phyloP scores from a whole-genome alignment of 1,140 invertebrate genomes.

The Drosophila arizonae region DNA sequence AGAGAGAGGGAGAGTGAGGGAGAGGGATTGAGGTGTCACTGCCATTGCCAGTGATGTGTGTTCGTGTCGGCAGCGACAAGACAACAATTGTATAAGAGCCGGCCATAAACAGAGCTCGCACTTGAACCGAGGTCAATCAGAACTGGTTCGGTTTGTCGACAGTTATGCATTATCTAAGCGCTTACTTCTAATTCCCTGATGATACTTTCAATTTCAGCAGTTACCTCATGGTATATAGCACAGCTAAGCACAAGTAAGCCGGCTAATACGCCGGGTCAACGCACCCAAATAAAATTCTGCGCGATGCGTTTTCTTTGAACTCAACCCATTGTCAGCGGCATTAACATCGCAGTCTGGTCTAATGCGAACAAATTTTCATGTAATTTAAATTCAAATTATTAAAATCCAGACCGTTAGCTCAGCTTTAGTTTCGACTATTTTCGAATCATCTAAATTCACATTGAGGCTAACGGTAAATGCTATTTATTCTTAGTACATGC shows the following conservation, averaged over 20 bases:
- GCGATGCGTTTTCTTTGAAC: too few relatives aligned
- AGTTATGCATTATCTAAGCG: conserved; percentile 5
- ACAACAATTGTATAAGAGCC: conserved; percentile 43
- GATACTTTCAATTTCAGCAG: conserved; percentile 31
- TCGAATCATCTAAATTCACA: too few relatives aligned
- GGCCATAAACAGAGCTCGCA: conserved; percentile 32
- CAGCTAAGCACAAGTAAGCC: neutral
- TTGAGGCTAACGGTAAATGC: too few relatives aligned
- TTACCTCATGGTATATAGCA: neutral
- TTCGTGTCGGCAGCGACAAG: conserved; percentile 29
- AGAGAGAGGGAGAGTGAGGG: conserved; percentile 1
- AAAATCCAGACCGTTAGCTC: too few relatives aligned
- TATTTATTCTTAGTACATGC: too few relatives aligned
- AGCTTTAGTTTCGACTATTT: too few relatives aligned
- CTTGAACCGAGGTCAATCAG: conserved; percentile 14
- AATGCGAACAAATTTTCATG: too few relatives aligned
- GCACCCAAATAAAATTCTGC: neutral
- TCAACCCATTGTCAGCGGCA: too few relatives aligned
- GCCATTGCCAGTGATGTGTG: conserved; percentile 16
- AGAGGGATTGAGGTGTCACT: neutral
- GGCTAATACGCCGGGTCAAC: neutral
- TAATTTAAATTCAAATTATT: too few relatives aligned
- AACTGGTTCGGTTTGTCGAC: conserved; percentile 26
- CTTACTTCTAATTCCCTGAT: conserved; percentile 2
- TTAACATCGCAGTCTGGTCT: too few relatives aligned